A percentile compares a stretch with the other conserved stretches of the same genome.
phyloP scores from a whole-genome alignment of 30 jellyfish, hydroid and myxozoan genomes.

The Rhopilema esculentum region DNA sequence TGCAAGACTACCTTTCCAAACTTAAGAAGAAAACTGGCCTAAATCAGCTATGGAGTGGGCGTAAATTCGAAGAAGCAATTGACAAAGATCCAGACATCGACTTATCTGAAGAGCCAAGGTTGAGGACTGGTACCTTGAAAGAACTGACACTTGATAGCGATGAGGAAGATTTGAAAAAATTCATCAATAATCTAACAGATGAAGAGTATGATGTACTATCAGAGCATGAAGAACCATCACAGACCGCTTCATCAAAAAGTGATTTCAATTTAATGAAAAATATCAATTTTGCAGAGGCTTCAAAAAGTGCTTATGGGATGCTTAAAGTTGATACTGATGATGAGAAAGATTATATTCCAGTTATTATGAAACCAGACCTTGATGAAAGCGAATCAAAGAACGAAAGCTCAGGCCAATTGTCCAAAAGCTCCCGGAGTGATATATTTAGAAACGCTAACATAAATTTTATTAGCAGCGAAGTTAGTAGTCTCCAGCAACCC shows the following conservation, averaged over 20 bases:
- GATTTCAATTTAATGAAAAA: conserved; percentile 75
- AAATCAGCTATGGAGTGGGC: conserved; percentile 87
- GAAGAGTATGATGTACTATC: conserved; percentile 36
- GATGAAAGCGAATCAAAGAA: conserved; percentile 3
- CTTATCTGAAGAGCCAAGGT: conserved; percentile 65
- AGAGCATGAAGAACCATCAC: conserved; percentile 18
- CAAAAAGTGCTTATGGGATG: conserved; percentile 32
- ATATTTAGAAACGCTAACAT: conserved; percentile 37
- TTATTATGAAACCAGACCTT: conserved; percentile 42
- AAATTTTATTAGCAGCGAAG: conserved; percentile 43
- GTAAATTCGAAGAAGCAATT: conserved; percentile 70
- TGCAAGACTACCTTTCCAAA: conserved; percentile 59
- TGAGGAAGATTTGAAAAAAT: conserved; percentile 81
- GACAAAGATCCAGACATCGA: conserved; percentile 92
- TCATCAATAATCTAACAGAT: conserved; percentile 57
- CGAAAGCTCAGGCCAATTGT: not conserved
- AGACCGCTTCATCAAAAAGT: conserved; percentile 39
- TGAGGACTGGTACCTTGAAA: conserved; percentile 29
- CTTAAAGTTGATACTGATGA: conserved; percentile 32
- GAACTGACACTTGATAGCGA: conserved; percentile 81
- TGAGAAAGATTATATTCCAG: conserved; percentile 78
- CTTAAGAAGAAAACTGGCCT: conserved; percentile 86
- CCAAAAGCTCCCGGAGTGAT: conserved; percentile 28
- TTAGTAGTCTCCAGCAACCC: not conserved
- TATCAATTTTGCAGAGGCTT: conserved; percentile 78